A percentile compares a stretch with the other conserved stretches of the same genome.
These are phyloP conservation scores for Stratiomys singularior DNA, from an alignment of 2,888 invertebrate genomes.

Conservation along the genomic window DNA sequence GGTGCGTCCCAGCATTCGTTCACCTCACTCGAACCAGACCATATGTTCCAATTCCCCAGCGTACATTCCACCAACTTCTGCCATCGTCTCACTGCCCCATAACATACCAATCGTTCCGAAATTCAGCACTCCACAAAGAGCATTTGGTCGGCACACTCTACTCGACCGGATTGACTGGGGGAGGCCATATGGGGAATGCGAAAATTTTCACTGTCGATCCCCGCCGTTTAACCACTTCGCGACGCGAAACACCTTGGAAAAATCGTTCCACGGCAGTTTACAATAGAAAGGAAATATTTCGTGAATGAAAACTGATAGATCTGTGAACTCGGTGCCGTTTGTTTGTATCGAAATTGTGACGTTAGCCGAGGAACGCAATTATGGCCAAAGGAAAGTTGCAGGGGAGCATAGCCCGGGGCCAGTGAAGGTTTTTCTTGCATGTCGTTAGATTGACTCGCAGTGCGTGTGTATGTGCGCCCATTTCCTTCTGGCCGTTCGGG, in stretches of 20 bases:
- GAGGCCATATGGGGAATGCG: background rate
- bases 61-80: too few relatives aligned
- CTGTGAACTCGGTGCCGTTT: background rate
- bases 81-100: too few relatives aligned
- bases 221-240: background rate
- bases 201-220: background rate
- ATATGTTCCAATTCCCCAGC: too few relatives aligned
- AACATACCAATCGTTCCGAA: too few relatives aligned
- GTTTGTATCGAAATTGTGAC: background rate
- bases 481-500: background rate
- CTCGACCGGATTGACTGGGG: background rate
- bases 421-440: background rate
- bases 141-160: too few relatives aligned
- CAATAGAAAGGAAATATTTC: background rate
- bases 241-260: constrained; percentile 17
- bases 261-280: background rate
- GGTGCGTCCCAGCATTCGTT: too few relatives aligned
- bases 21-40: too few relatives aligned
- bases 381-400: background rate
- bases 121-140: too few relatives aligned
- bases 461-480: constrained; percentile 2
- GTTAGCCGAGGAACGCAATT: background rate
- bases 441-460: background rate
- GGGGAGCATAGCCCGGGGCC: background rate
- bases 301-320: background rate